Evolutionary conservation across 1,140 invertebrate genomes (phyloP).

Genomic region (Onthophagus taurus): DNA sequence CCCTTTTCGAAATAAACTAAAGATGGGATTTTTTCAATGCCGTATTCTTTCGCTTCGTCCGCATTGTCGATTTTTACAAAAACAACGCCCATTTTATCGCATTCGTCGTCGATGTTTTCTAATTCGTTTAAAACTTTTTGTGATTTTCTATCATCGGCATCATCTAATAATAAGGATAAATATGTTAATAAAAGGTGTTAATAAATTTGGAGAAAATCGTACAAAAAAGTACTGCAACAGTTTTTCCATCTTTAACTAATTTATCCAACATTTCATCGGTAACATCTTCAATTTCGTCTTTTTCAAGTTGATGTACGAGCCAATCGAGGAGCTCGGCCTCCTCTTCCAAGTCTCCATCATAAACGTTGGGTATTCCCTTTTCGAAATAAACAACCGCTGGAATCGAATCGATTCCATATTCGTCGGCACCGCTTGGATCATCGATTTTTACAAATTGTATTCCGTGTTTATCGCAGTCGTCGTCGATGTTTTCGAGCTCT

Average conservation of each 20-base stretch:
- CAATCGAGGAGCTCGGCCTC: constrained; percentile 86
- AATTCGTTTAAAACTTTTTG: constrained; percentile 77
- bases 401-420: constrained; percentile 74
- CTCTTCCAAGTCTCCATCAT: constrained; percentile 83
- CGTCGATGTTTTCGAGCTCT: constrained; percentile 86
- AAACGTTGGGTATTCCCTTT: constrained; percentile 84
- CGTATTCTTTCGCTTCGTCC: constrained; percentile 83
- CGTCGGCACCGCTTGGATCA: constrained; percentile 67
- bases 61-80: constrained; percentile 91
- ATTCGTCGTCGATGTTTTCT: constrained; percentile 93
- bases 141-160: constrained; percentile 83
- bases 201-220: constrained; percentile 32
- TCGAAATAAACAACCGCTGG: constrained; percentile 89
- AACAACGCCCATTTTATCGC: constrained; percentile 73
- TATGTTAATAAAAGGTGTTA: background rate
- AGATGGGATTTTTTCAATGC: constrained; percentile 76
- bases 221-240: constrained; percentile 88
- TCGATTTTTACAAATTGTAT: constrained; percentile 93
- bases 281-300: constrained; percentile 91
- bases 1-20: constrained; percentile 87
- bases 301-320: constrained; percentile 75
- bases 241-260: constrained; percentile 79
- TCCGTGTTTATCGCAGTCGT: constrained; percentile 83
- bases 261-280: constrained; percentile 89
- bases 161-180: constrained; percentile 54